Conservation (phyloP, 2,113 vertebrate species). For the Amphilophus citrinellus region DNA sequence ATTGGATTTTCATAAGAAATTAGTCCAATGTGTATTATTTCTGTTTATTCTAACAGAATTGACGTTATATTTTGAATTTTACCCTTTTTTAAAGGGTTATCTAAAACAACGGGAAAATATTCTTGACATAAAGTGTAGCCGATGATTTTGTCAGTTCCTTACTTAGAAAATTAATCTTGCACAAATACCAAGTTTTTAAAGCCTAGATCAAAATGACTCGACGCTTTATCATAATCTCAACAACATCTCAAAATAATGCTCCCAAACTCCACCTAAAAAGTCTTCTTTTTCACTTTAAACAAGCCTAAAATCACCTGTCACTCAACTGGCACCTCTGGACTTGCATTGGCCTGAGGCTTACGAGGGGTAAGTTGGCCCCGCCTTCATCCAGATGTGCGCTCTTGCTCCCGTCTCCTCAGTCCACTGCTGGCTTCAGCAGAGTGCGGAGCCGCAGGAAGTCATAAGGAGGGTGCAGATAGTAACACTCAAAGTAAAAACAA, state of each 20-base stretch:
- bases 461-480: constrained; percentile 45
- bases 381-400: constrained; percentile 77
- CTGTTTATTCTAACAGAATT: neutral
- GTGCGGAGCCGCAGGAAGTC: constrained; percentile 56
- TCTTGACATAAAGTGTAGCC: neutral
- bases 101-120: neutral
- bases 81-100: neutral
- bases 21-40: neutral
- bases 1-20: neutral
- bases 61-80: neutral
- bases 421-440: constrained; percentile 50
- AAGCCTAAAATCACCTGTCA: constrained; percentile 47
- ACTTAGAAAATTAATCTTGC: neutral
- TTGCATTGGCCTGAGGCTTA: constrained; percentile 58
- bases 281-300: neutral
- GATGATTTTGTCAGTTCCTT: neutral
- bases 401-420: constrained; percentile 45
- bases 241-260: neutral
- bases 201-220: neutral
- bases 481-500: constrained; percentile 12
- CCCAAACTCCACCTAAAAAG: neutral
- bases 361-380: constrained; percentile 51
- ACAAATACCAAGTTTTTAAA: neutral
- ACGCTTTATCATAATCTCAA: neutral
- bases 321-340: constrained; percentile 45